Evolutionary conservation across 2,888 invertebrate species (phyloP), one percentile per base, ranked within the genome.

Genomic region (Yponomeuta evonymella): DNA sequence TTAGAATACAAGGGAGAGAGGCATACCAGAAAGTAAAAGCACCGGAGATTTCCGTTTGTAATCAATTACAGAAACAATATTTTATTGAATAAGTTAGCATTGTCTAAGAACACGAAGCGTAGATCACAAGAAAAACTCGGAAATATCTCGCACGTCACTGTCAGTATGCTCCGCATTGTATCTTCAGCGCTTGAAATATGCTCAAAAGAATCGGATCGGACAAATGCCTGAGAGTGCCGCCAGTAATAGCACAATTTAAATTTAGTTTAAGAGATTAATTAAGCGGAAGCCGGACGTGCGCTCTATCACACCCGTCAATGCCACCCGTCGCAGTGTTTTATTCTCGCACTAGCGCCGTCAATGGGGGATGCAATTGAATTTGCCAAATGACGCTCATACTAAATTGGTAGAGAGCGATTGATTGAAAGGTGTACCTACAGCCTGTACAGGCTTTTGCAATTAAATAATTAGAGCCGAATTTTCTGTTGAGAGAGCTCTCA

Each of bases 201-300:
- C 76, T 77, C 75, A 77, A 81, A 83, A 83, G 82, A 84, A 85
- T 85, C 83, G 79, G 77, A 79, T 75, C 74, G 74, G 78, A 76
- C 77, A 77, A 80, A 77, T 78, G 79, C 74, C 75, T 75, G 74
- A 75, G 76, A 75, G 76, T 75, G 74, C 77, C 79, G 78, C 77
- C 80, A 77, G 79, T 83, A 80, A 78, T 74, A 74, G 81, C 76
- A 79, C 82, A 83, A 87, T 89, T 89, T 85, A 87, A 88, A 88
- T 85, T 86, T 85, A 87, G 85, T 87, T 88, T 86, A 84, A 81
- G 83, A 83, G 83, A 90, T 89, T 89, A 89, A 90, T 90, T 88
- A 87, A 88, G 79, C 79, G 78, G 76, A 77, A 77, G 83, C 78
- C 80, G 80, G 77, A 77, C 80, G 81, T 74, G 75, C 77, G 81